Percentiles rank a stretch among this genome's conserved stretches.
These are phyloP conservation scores for Lasioglossum lativentre DNA, from an alignment of 2,888 invertebrate genomes.

Conservation along the genomic window DNA sequence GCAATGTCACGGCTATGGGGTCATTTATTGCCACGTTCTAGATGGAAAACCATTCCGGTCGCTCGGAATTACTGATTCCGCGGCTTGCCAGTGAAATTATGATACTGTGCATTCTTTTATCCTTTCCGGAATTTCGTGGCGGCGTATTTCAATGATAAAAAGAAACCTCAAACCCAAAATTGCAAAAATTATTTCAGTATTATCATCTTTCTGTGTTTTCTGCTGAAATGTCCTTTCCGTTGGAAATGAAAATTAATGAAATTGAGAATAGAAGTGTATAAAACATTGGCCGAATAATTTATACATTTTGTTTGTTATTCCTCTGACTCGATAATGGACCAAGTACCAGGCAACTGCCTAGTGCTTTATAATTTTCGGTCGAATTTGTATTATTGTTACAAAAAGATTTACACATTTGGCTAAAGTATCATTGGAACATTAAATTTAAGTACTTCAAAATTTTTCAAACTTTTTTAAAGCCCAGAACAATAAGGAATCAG, in stretches of 20 bases:
- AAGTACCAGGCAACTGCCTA: too few relatives aligned
- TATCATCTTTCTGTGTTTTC: not conserved
- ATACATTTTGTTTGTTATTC: not conserved
- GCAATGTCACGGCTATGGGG: slow-evolving; percentile 68
- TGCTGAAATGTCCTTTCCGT: not conserved
- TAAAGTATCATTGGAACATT: not conserved
- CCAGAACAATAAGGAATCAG: not conserved
- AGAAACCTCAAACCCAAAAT: not conserved
- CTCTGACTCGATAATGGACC: not conserved
- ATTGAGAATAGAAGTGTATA: not conserved
- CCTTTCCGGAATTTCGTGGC: not conserved
- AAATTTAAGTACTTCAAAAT: not conserved
- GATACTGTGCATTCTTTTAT: not conserved
- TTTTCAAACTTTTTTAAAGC: not conserved
- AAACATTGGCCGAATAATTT: not conserved
- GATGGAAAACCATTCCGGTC: slow-evolving; percentile 36
- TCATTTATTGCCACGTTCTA: slow-evolving; percentile 70
- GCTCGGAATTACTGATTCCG: slow-evolving; percentile 10
- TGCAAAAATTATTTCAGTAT: not conserved
- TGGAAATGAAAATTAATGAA: not conserved
- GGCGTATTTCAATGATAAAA: not conserved
- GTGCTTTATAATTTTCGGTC: not conserved
- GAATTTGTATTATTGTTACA: not conserved
- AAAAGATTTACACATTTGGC: not conserved
- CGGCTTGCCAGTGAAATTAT: not conserved